Conservation (phyloP, 2,113 vertebrate species). For the Alligator mississippiensis region DNA sequence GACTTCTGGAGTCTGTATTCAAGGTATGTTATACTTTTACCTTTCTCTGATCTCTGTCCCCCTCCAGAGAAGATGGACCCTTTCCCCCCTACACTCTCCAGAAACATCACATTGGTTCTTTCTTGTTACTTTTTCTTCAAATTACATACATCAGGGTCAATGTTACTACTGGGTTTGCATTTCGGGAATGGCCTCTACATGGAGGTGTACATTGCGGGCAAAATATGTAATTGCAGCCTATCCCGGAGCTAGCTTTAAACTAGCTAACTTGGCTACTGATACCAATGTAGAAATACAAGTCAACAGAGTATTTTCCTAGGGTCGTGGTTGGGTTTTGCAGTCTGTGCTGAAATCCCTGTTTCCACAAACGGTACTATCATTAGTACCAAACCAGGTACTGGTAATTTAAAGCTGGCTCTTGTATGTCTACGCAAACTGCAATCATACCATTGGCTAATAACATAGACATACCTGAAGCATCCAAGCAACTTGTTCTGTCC, state of each 20-base stretch:
- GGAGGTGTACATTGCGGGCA: rapidly evolving
- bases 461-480: too few relatives aligned
- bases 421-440: too few relatives aligned
- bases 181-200: not conserved
- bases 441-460: too few relatives aligned
- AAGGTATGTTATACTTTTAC: not conserved
- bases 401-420: too few relatives aligned
- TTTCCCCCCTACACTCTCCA: not conserved
- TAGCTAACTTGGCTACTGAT: not conserved
- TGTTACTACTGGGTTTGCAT: not conserved
- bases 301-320: too few relatives aligned
- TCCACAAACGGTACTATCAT: too few relatives aligned
- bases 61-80: not conserved
- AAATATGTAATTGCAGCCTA: rapidly evolving
- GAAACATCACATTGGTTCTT: not conserved
- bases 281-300: too few relatives aligned
- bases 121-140: not conserved
- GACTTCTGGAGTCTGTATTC: too few relatives aligned
- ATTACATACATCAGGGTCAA: not conserved
- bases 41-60: not conserved
- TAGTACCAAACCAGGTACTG: too few relatives aligned
- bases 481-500: not conserved
- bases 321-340: too few relatives aligned
- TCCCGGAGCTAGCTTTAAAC: not conserved
- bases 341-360: too few relatives aligned